These are phyloP conservation scores for Hypomecis punctinalis DNA, from an alignment of 2,888 invertebrate species.

Conservation along the genomic window DNA sequence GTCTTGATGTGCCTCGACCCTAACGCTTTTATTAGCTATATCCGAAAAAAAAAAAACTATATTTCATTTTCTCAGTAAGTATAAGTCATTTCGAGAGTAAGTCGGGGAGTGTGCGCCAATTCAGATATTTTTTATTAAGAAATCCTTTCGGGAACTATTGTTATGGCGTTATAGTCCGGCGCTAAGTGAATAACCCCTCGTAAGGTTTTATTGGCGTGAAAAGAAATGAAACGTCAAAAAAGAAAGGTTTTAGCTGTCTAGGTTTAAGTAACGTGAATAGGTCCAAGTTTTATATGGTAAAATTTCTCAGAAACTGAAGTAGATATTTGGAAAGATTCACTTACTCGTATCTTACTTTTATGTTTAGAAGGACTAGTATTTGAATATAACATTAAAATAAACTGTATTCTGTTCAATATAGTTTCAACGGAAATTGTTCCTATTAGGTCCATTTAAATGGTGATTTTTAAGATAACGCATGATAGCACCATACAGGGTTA, in stretches of 20 bases:
- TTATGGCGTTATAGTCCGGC: constrained; percentile 10
- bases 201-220: constrained; percentile 4
- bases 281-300: too few species aligned
- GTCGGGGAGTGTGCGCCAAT: constrained; percentile 22
- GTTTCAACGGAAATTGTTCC: too few species aligned
- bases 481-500: too few species aligned
- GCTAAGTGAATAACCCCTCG: constrained; percentile 9
- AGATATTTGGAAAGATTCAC: too few species aligned
- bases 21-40: background rate
- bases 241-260: background rate
- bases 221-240: background rate
- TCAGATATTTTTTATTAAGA: constrained; percentile 33
- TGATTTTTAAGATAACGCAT: too few species aligned
- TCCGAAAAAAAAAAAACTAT: background rate
- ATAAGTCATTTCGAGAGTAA: constrained; percentile 4
- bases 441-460: too few species aligned
- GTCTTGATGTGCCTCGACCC: background rate
- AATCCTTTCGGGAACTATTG: constrained; percentile 31
- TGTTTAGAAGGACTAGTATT: too few species aligned
- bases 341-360: too few species aligned
- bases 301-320: too few species aligned
- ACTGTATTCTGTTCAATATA: too few species aligned
- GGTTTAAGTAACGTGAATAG: background rate
- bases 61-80: constrained; percentile 1
- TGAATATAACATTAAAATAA: too few species aligned